A percentile compares a stretch with the other conserved stretches of the same genome.
These are phyloP conservation scores for Gavia stellata DNA, from an alignment of 2,113 vertebrate genomes.

Conservation along the genomic window DNA sequence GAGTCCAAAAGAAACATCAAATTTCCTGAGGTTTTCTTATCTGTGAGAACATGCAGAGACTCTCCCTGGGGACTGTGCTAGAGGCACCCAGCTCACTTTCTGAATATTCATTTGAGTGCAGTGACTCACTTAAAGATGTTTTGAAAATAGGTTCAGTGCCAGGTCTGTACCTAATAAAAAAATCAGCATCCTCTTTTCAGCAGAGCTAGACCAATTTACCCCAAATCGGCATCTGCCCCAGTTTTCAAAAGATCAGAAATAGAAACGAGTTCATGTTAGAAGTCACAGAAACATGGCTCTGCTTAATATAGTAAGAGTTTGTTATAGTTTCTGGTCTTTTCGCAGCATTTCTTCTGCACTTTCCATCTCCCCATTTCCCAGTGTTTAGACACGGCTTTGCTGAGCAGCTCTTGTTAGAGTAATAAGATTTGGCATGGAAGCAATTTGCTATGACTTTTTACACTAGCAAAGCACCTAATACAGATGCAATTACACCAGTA, in stretches of 20 bases:
- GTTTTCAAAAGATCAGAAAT: slow-evolving; percentile 34
- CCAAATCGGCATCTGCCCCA: not conserved
- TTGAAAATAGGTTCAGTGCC: not conserved
- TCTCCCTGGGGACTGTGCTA: not conserved
- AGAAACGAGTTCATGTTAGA: slow-evolving; percentile 29
- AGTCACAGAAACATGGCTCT: not conserved
- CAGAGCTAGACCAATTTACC: not conserved
- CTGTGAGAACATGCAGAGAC: not conserved
- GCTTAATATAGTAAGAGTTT: slow-evolving; percentile 5
- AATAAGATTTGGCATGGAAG: not conserved
- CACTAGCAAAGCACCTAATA: not conserved
- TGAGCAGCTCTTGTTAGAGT: not conserved
- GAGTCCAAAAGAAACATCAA: not conserved
- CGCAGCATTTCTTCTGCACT: not conserved
- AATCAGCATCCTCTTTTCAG: not conserved
- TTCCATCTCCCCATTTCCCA: not conserved
- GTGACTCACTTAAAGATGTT: not conserved
- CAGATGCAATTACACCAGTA: not conserved
- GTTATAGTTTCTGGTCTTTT: not conserved
- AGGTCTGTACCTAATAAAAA: not conserved
- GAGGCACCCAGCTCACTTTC: not conserved
- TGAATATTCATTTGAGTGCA: not conserved
- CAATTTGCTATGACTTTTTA: not conserved
- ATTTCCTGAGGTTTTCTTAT: slow-evolving; percentile 31
- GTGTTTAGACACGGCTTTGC: not conserved